These are phyloP conservation scores for Mastomys coucha DNA, from an alignment of 2,113 vertebrate genomes.

Conservation along the genomic window DNA sequence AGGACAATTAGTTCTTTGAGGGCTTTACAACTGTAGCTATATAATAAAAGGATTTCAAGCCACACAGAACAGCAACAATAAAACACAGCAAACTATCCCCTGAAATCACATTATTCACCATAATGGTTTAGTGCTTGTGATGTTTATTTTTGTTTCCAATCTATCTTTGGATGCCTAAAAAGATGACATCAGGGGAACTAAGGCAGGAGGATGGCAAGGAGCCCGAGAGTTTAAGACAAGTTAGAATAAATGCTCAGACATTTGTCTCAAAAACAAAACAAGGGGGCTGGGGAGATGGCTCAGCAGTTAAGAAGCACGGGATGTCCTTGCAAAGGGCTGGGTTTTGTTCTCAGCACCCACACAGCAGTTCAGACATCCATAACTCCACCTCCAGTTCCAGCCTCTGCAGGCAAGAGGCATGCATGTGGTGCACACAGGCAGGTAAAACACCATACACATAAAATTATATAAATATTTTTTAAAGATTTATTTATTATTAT, in stretches of 20 bases:
- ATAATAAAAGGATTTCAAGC: slow-evolving; percentile 22
- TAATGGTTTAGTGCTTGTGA: neutral
- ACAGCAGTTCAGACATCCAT: neutral
- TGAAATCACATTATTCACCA: slow-evolving; percentile 12
- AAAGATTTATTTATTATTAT: too few relatives aligned
- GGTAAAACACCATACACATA: neutral
- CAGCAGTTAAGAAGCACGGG: neutral
- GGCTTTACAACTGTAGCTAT: neutral
- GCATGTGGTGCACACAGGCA: neutral
- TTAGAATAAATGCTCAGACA: neutral
- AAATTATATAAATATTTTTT: neutral
- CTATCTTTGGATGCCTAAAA: neutral
- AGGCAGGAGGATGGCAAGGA: neutral
- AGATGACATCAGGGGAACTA: neutral
- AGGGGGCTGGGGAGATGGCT: neutral
- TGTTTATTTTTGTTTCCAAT: slow-evolving; percentile 16
- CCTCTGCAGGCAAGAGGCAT: neutral
- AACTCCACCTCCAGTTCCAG: neutral
- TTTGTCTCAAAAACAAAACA: neutral
- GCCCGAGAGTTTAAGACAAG: neutral
- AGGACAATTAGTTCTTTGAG: slow-evolving; percentile 5
- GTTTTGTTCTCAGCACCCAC: neutral
- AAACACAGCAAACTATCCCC: neutral
- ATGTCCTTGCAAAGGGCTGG: neutral
- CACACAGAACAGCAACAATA: neutral